These are phyloP conservation scores for Sciaenops ocellatus DNA, from an alignment of 2,797 vertebrate genomes.

Conservation along the genomic window DNA sequence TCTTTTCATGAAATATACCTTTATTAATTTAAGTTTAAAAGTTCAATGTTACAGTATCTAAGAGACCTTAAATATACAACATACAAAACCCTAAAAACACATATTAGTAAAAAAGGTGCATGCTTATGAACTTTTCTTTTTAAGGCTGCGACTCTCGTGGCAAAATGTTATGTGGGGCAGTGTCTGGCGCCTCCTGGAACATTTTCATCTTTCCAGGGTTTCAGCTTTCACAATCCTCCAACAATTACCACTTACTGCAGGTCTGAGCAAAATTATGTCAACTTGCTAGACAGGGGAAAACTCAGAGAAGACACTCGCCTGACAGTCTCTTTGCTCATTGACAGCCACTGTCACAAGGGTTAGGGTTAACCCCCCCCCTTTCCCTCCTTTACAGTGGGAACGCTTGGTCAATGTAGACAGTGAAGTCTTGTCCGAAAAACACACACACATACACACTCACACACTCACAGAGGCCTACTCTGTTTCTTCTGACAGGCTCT, in stretches of 20 bases:
- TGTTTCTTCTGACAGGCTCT: slow-evolving; percentile 52
- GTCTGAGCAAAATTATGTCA: neutral
- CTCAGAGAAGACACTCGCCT: slow-evolving; percentile 7
- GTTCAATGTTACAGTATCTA: neutral
- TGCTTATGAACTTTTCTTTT: neutral
- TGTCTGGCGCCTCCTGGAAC: neutral
- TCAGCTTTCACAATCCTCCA: neutral
- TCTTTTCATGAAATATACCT: neutral
- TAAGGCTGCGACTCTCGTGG: neutral
- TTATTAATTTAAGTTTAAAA: neutral
- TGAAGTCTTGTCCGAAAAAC: slow-evolving; percentile 35
- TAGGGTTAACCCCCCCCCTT: slow-evolving; percentile 2
- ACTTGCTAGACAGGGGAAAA: slow-evolving; percentile 1
- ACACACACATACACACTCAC: slow-evolving; percentile 1
- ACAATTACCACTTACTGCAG: neutral
- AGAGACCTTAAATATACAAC: neutral
- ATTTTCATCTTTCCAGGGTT: neutral
- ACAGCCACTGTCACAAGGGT: slow-evolving; percentile 39
- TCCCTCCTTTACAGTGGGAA: slow-evolving; percentile 27
- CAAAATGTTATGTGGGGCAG: neutral
- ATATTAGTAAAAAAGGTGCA: neutral
- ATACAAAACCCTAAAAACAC: neutral
- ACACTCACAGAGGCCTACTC: slow-evolving; percentile 34
- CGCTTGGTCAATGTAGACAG: slow-evolving; percentile 36
- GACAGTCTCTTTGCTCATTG: slow-evolving; percentile 32